These are phyloP conservation scores for Micromys minutus DNA, from an alignment of 2,113 vertebrate species.

Conservation along the genomic window DNA sequence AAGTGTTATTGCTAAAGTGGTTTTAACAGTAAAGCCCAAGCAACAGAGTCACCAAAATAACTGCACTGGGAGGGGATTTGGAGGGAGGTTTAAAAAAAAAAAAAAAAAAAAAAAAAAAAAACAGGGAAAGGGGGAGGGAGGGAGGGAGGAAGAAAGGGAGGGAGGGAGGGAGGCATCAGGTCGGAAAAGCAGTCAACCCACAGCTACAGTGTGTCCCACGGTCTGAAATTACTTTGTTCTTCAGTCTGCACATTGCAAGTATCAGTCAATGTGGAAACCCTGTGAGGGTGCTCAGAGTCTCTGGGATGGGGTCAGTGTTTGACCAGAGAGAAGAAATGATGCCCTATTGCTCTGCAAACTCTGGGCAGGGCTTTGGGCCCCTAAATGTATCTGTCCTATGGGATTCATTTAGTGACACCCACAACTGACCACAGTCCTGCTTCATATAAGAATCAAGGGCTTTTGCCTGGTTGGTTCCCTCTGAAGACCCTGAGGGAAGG, in stretches of 20 bases:
- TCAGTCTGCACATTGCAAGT: neutral
- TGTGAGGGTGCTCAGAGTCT: neutral
- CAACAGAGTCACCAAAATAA: neutral
- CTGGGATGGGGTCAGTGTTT: too few relatives aligned
- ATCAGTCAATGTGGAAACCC: neutral
- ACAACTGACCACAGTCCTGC: neutral
- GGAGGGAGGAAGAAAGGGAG: too few relatives aligned
- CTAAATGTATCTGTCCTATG: neutral
- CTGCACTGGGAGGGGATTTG: neutral
- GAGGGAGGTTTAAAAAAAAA: too few relatives aligned
- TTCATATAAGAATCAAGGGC: neutral
- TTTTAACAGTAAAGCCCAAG: neutral
- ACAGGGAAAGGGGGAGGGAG: too few relatives aligned
- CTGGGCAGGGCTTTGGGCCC: neutral
- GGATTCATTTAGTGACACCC: neutral
- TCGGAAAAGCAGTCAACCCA: neutral
- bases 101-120: too few relatives aligned
- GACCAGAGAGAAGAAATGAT: neutral
- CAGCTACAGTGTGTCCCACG: neutral
- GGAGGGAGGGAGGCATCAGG: too few relatives aligned
- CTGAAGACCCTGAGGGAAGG: neutral
- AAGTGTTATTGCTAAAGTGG: neutral
- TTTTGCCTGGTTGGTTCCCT: neutral
- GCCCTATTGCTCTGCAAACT: neutral
- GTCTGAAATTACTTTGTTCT: neutral